Base-by-base conservation (phyloP, 2,113 vertebrate species). In the Eubucco bourcierii region DNA sequence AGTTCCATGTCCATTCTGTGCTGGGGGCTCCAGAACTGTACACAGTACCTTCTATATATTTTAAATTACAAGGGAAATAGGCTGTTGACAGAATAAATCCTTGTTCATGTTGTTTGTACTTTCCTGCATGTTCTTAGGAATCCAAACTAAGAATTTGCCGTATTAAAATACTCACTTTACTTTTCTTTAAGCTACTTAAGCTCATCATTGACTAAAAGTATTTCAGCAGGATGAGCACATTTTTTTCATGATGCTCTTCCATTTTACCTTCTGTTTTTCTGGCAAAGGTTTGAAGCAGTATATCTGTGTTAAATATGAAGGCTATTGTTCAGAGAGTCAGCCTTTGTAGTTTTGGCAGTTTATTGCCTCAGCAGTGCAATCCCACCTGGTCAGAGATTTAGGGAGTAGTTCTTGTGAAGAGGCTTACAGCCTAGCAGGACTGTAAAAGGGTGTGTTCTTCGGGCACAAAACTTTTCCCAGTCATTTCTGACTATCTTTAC, bases 241-340 rank as follows among this genome's bases (percentile, higher is more conserved):
- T 96, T 92, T 92, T 81, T 93, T 93, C 44, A 44, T 0, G 1
- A 31, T 65, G 31, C 8, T 39, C 55, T 88, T 84, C 41, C 12
- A 58, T 80, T 92, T 88, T 80, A n/a, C 50, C 59, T 84, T 83
- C 55, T 65, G 53, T 67, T 87, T 76, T 93, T 91, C 79, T 91
- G 85, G 82, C 58, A 82, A 80, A 79, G 15, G 5, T 84, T 81
- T 82, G 63, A 16, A 87, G 31, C 15, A 76, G 19, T 68, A 15
- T 75, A 92, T 92, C 80, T 90, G 84, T 23, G 8, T 65, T 81
- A 87, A 88, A 58, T 33, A 88, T 41, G 80, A 11, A 2, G 14
- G 75, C 12, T 67, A 0, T 59, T 89, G 33, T 75, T 84, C 41
- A 94, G 66, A 77, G n/a, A 81, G 39, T 27, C 71, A 7, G 15